These are phyloP conservation scores for Probaryconus sp. DNA, from an alignment of 1,140 invertebrate species.

Conservation along the genomic window DNA sequence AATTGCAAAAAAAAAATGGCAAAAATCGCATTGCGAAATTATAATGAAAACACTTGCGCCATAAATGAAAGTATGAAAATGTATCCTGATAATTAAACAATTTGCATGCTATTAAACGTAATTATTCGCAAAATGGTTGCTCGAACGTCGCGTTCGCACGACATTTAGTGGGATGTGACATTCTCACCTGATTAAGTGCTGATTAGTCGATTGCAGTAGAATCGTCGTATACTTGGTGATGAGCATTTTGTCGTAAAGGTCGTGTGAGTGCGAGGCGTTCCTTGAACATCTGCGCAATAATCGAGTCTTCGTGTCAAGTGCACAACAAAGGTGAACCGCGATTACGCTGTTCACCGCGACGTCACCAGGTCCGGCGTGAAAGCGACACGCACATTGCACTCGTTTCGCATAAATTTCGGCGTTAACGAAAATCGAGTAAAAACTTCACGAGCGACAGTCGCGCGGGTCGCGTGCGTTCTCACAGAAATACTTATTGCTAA, in stretches of 20 bases:
- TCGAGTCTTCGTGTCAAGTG: conserved; percentile 10
- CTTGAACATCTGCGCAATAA: conserved; percentile 20
- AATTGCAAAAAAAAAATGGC: too few species aligned
- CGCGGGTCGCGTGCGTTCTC: conserved; percentile 31
- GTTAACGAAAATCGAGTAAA: conserved; percentile 60
- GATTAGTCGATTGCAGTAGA: conserved; percentile 72
- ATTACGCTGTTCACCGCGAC: conserved; percentile 27
- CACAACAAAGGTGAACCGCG: too few species aligned
- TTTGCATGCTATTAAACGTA: too few species aligned
- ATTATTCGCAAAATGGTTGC: too few species aligned
- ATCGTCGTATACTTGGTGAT: conserved; percentile 75
- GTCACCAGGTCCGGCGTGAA: conserved; percentile 42
- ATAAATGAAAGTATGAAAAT: too few species aligned
- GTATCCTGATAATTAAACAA: too few species aligned
- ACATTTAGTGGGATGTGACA: too few species aligned
- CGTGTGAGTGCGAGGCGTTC: too few species aligned
- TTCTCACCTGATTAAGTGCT: conserved; percentile 70
- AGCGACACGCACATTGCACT: conserved; percentile 32
- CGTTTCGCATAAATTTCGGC: conserved; percentile 63
- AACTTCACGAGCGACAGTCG: conserved; percentile 33
- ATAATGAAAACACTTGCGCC: too few species aligned
- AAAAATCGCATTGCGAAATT: too few species aligned
- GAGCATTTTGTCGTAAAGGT: conserved; percentile 64
- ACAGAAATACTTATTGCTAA: conserved; percentile 66
- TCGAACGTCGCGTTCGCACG: too few species aligned